phyloP scores from a whole-genome alignment of 2,797 vertebrate species.

The Morus bassanus region DNA sequence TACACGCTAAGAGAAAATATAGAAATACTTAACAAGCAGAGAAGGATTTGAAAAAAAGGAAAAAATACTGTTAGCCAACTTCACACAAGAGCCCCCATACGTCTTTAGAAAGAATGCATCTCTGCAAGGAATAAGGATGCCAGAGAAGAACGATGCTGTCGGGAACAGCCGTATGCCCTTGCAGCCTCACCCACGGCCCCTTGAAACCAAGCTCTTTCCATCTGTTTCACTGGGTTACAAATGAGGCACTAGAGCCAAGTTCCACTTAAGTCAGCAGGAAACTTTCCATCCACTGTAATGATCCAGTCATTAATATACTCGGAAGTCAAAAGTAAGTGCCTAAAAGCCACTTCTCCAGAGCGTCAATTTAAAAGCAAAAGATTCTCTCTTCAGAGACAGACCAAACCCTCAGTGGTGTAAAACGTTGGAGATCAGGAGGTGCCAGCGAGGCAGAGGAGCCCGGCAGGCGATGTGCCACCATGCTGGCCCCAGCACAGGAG shows the following conservation, averaged over 20 bases:
- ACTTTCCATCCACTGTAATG: neutral
- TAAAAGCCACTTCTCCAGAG: neutral
- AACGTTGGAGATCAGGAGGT: neutral
- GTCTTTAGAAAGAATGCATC: neutral
- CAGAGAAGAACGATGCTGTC: fast-evolving
- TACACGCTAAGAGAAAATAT: neutral
- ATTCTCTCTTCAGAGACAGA: neutral
- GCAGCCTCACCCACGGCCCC: fast-evolving
- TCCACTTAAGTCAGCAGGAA: neutral
- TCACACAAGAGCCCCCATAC: neutral
- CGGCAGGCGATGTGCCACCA: fast-evolving
- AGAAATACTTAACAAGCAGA: neutral
- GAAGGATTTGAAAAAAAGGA: neutral
- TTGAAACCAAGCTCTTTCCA: neutral
- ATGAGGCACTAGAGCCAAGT: neutral
- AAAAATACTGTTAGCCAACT: neutral
- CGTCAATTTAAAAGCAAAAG: neutral
- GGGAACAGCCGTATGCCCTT: neutral
- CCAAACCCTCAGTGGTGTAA: neutral
- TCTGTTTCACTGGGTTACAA: neutral
- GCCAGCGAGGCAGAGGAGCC: fast-evolving
- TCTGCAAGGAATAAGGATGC: neutral
- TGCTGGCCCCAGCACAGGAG: neutral
- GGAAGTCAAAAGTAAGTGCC: neutral
- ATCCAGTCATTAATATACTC: neutral